A percentile compares a stretch with the other conserved stretches of the same genome.
Conservation (phyloP, 2,113 vertebrate species). For the Polypterus bichir region DNA sequence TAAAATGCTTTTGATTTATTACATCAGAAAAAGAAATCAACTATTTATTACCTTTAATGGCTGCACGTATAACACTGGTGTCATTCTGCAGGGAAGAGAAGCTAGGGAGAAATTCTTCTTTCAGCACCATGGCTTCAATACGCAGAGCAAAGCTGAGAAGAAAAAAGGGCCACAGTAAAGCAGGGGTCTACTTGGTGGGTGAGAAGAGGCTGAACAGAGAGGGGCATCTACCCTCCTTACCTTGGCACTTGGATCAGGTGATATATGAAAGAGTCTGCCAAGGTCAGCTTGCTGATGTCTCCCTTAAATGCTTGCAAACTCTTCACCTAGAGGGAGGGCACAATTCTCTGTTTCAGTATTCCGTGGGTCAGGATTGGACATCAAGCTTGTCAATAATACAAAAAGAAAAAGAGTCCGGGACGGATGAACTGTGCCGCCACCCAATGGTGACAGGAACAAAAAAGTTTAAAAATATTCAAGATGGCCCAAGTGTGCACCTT, state of each 20-base stretch:
- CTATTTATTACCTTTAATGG: slow-evolving; percentile 70
- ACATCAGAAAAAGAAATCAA: not conserved
- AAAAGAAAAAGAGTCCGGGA: not conserved
- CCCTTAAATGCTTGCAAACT: slow-evolving; percentile 77
- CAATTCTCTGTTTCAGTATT: slow-evolving; percentile 3
- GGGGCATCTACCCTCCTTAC: slow-evolving; percentile 43
- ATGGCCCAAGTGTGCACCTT: too few relatives aligned
- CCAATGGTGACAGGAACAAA: too few relatives aligned
- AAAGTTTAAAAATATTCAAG: too few relatives aligned
- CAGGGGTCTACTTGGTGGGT: not conserved
- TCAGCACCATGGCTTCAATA: slow-evolving; percentile 88
- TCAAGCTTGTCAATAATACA: not conserved
- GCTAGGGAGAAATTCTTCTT: slow-evolving; percentile 75
- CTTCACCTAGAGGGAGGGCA: slow-evolving; percentile 57
- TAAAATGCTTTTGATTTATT: too few relatives aligned
- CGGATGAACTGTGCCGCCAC: too few relatives aligned
- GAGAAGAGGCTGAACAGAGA: slow-evolving; percentile 6
- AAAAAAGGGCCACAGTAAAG: slow-evolving; percentile 21
- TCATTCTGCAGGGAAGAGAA: slow-evolving; percentile 67
- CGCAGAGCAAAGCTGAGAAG: slow-evolving; percentile 72
- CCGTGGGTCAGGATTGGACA: not conserved
- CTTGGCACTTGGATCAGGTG: slow-evolving; percentile 83
- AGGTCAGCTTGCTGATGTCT: slow-evolving; percentile 76
- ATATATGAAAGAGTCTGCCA: slow-evolving; percentile 88
- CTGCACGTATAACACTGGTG: slow-evolving; percentile 65